Evolutionary conservation across 2,113 vertebrate genomes (phyloP), one percentile per base, ranked within the genome.

Genomic region (Clarias batrachus): DNA sequence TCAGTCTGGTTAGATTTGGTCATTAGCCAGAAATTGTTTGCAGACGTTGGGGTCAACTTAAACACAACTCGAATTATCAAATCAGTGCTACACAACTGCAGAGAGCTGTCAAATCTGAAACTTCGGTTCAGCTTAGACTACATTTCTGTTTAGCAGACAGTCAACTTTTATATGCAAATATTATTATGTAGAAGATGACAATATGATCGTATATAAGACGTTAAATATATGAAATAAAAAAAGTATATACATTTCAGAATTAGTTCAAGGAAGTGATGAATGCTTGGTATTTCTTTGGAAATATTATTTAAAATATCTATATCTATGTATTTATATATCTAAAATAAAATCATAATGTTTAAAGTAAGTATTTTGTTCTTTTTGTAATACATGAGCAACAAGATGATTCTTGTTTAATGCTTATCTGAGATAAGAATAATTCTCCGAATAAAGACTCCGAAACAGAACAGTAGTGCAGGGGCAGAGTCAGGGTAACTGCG

Each of bases 11-110:
- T 41, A 30, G 56, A 7, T 63, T 41, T 84, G 78, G 85, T 56
- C 71, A 78, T 87, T 87, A 85, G 87, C 86, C 48, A 77, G 4
- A 92, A 88, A 93, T 89, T 74, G 90, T 76, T 92, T 91, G 91
- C 92, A 94, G 92, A 90, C 89, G 91, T 33, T 78, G 4, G 63
- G 81, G 81, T 78, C 23, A 83, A 77, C 23, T 66, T 79, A 68
- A 25, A 83, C 71, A 33, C 27, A 48, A 25, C 37, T 59, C 30
- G 3, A 74, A 76, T 17, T 76, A 76, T 27, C 68, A 68, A 13
- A 37, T 86, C 23, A 48, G 33, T 73, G 66, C 33, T 73, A 16
- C n/a, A 77, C 21, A 48, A 59, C 5, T 80, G 76, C 59, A 81
- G 21, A 63, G 16, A 52, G 48, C 73, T 27, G 6, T 63, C 25